Base-by-base conservation (phyloP, 1,140 invertebrate genomes). In the Pseudomyrmex gracilis region DNA sequence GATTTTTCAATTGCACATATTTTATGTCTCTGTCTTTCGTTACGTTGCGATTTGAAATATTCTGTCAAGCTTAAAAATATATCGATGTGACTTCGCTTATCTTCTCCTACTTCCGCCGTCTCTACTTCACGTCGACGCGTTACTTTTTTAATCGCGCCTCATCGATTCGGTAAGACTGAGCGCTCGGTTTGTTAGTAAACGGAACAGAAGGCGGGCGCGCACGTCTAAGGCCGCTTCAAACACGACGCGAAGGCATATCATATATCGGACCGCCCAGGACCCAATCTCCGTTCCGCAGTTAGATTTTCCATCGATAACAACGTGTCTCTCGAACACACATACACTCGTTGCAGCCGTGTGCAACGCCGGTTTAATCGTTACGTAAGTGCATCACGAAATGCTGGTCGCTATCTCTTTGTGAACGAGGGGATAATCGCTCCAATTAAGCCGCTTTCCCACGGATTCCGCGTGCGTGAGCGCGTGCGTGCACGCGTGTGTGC, bases 321-420 rank as follows among this genome's bases (percentile, higher is more conserved):
- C 68, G 55, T 70, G 73, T 60, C 83, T 60, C 83, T 68, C 61
- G 51, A 73, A 86, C 73, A 64, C 58, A 83, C 70, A 20, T 45
- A 45, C 43, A 12, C 47, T 71, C 85, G n/a, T 64, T 61, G 34
- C 20, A 47, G 85, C 17, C 49, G 17, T 80, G 47, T 49, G 57
- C 60, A 55, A 55, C 45, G 51, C 57, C 66, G 57, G 63, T 85
- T 84, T 89, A 88, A 86, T 89, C 87, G 64, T 89, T 86, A 86
- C 87, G 64, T 86, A 85, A 88, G 78, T 86, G 60, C 84, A 89
- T 89, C 87, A 61, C 78, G 84, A 89, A 89, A 89, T 89, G 87
- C 87, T 89, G 87, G 87, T 77, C 84, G 84, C 83, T 87, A 86
- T 89, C 87, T 88, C 87, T 86, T 88, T 88, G 53, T 78, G 87